Evolutionary conservation across 2,888 invertebrate genomes (phyloP).

Genomic region (Apotomis turbidana): DNA sequence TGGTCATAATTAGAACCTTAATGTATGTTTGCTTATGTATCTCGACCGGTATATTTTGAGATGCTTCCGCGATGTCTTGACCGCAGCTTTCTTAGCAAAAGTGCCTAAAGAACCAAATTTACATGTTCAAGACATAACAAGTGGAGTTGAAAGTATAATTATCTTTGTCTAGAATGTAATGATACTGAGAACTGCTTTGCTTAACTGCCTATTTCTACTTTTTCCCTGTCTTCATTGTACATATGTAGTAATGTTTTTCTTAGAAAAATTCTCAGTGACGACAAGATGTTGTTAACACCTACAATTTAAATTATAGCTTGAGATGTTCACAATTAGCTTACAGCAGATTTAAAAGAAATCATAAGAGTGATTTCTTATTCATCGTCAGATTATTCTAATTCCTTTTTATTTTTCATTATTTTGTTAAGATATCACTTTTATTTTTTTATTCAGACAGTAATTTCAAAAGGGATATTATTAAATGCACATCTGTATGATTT

Average conservation of each 20-base stretch:
- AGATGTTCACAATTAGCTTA: not conserved
- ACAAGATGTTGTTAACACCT: conserved; percentile 2
- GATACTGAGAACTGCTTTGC: conserved; percentile 25
- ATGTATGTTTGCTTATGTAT: conserved; percentile 25
- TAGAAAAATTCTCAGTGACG: conserved; percentile 9
- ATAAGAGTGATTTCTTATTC: too few species aligned
- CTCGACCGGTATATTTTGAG: conserved; percentile 36
- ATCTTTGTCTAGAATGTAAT: conserved; percentile 22
- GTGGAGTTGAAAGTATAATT: conserved; percentile 38
- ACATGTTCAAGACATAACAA: conserved; percentile 40
- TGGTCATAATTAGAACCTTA: conserved; percentile 31
- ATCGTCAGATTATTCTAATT: too few species aligned
- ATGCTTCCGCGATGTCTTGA: conserved; percentile 30
- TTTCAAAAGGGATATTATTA: too few species aligned
- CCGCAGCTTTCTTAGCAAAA: conserved; percentile 33
- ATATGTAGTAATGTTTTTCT: conserved; percentile 20
- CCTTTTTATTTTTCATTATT: too few species aligned
- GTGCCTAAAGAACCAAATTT: conserved; percentile 32
- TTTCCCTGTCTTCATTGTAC: conserved; percentile 16
- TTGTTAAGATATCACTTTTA: too few species aligned
- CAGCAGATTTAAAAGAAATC: too few species aligned
- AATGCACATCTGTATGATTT: too few species aligned
- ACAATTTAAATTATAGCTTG: not conserved
- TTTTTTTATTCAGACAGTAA: too few species aligned
- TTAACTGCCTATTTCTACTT: conserved; percentile 28